Evolutionary conservation across 2,888 invertebrate genomes (phyloP).

Genomic region (Coleophora flavipennella): DNA sequence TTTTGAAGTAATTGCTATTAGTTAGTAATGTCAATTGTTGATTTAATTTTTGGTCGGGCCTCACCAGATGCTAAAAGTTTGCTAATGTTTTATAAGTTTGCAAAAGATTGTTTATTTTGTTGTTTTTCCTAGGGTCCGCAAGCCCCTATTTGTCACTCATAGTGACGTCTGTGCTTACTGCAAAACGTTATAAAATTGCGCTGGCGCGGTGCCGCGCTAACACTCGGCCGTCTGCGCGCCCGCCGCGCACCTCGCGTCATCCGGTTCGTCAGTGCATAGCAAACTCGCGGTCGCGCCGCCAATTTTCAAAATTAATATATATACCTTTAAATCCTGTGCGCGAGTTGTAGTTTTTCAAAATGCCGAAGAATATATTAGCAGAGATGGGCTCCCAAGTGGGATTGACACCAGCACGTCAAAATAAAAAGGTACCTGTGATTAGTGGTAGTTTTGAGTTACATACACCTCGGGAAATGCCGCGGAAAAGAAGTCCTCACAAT

Average conservation of each 20-base stretch:
- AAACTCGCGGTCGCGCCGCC: no score
- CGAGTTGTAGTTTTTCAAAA: conserved; percentile 39
- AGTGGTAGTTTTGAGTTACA: no score
- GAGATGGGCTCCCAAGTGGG: conserved; percentile 69
- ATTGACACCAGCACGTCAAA: conserved; percentile 50
- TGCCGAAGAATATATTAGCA: conserved; percentile 63
- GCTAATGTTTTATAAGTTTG: no score
- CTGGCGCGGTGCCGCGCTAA: conserved; percentile 31
- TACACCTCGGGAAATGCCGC: no score
- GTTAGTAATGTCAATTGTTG: no score
- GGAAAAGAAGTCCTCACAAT: no score
- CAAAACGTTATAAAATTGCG: conserved; percentile 38
- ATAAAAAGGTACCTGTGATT: conserved; percentile 40
- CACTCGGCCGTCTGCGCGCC: conserved; percentile 48
- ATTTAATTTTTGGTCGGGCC: no score
- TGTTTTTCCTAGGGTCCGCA: no score
- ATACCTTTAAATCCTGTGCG: conserved; percentile 18
- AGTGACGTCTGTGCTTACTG: conserved; percentile 7
- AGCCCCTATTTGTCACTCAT: not conserved
- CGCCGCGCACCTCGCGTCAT: conserved; percentile 45
- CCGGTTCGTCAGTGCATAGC: no score
- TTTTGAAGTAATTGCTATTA: no score
- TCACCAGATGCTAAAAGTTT: no score
- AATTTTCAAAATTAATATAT: conserved; percentile 18
- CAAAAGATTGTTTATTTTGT: no score